Evolutionary conservation across 2,113 vertebrate genomes (phyloP).

Genomic region (Phainopepla nitens): DNA sequence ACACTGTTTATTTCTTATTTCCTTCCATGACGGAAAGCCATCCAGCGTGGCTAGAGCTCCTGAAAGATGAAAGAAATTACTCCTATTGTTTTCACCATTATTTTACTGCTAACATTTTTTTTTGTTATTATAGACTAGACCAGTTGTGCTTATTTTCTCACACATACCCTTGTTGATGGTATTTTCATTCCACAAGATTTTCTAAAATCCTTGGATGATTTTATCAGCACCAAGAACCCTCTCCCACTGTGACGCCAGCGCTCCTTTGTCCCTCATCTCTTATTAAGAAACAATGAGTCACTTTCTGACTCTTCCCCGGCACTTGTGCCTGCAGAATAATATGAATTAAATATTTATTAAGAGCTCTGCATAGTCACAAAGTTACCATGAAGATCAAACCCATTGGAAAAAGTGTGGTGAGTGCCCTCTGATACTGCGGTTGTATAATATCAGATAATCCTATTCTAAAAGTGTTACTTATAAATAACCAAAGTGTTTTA

Average conservation of each 20-base stretch:
- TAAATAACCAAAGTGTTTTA: background rate
- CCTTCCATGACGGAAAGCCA: too few species aligned
- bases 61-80: background rate
- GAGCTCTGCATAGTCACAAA: background rate
- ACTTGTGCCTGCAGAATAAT: background rate
- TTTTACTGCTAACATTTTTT: background rate
- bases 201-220: background rate
- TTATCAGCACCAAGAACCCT: background rate
- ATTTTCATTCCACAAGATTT: background rate
- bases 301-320: background rate
- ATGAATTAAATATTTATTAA: constrained; percentile 40
- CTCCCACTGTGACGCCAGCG: background rate
- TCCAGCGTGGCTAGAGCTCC: background rate
- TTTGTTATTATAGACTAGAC: background rate
- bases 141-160: background rate
- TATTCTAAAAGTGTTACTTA: background rate
- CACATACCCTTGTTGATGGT: background rate
- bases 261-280: background rate
- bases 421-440: background rate
- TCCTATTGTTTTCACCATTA: background rate
- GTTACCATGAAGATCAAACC: background rate
- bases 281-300: constrained; percentile 36
- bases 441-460: background rate
- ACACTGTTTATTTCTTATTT: background rate
- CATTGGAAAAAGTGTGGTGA: background rate